Percentiles rank a stretch among this genome's conserved stretches.
Evolutionary conservation across 2,113 vertebrate genomes (phyloP).

Genomic region (Arothron firmamentum): DNA sequence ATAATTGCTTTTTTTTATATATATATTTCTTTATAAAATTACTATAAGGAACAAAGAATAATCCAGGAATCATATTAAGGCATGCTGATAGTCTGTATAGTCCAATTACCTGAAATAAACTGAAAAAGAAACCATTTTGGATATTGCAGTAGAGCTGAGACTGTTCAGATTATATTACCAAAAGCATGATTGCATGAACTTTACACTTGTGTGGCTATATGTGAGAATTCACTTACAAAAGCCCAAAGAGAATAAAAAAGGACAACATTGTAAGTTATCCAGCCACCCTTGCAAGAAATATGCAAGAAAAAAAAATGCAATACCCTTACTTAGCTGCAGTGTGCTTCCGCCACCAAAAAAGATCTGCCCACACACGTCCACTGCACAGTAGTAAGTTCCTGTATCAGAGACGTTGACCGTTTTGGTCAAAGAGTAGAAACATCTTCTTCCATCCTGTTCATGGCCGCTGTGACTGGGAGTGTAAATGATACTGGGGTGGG

Average conservation of each 20-base stretch:
- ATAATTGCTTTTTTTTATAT: too few species aligned
- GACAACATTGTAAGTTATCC: not conserved
- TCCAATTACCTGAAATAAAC: too few species aligned
- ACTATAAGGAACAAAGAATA: too few species aligned
- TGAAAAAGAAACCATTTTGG: too few species aligned
- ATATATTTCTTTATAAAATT: too few species aligned
- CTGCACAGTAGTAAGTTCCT: constrained; percentile 59
- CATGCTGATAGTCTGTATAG: too few species aligned
- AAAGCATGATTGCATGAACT: too few species aligned
- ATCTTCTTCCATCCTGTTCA: constrained; percentile 13
- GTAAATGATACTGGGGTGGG: constrained; percentile 22
- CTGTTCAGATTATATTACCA: too few species aligned
- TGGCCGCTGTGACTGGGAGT: not conserved
- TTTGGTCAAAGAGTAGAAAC: constrained; percentile 45
- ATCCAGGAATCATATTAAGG: too few species aligned
- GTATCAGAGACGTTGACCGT: constrained; percentile 20
- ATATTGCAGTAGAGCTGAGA: too few species aligned
- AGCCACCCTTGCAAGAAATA: not conserved
- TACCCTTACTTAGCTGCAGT: constrained; percentile 29
- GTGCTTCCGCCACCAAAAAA: constrained; percentile 43
- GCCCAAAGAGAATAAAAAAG: not conserved
- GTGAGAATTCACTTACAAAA: too few species aligned
- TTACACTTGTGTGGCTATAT: too few species aligned
- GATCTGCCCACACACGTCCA: constrained; percentile 48
- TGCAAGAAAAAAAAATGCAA: not conserved